Conservation (phyloP, 1,140 invertebrate genomes). For the Cydia splendana region DNA sequence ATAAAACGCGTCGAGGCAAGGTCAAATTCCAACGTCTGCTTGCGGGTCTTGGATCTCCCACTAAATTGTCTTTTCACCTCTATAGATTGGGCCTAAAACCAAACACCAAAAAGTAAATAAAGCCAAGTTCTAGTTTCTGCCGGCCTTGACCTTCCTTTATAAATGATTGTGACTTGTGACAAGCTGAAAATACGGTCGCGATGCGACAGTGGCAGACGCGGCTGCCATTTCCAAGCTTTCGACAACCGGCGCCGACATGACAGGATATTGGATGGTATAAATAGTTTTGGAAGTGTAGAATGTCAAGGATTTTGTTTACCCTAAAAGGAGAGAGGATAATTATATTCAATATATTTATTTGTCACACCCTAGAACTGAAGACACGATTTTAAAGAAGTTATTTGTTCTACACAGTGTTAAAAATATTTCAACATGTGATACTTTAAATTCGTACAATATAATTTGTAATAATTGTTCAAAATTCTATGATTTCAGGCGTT, state of each 20-base stretch:
- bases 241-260: not conserved
- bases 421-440: too few relatives aligned
- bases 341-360: not conserved
- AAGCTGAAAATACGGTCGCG: not conserved
- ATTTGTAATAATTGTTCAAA: too few relatives aligned
- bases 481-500: too few relatives aligned
- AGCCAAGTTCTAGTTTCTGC: not conserved
- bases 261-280: not conserved
- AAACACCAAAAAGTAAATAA: not conserved
- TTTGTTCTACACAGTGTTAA: too few relatives aligned
- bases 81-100: not conserved
- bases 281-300: not conserved
- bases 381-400: too few relatives aligned
- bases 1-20: too few relatives aligned
- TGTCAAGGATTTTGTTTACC: not conserved
- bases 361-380: not conserved
- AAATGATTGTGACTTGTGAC: constrained; percentile 9
- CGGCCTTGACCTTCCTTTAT: constrained; percentile 2
- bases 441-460: too few relatives aligned
- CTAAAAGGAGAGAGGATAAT: not conserved
- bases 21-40: too few relatives aligned
- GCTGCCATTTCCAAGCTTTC: not conserved
- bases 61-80: too few relatives aligned
- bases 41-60: too few relatives aligned
- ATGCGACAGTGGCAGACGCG: not conserved